These are phyloP conservation scores for Balaeniceps rex DNA, from an alignment of 2,113 vertebrate species.

Conservation along the genomic window DNA sequence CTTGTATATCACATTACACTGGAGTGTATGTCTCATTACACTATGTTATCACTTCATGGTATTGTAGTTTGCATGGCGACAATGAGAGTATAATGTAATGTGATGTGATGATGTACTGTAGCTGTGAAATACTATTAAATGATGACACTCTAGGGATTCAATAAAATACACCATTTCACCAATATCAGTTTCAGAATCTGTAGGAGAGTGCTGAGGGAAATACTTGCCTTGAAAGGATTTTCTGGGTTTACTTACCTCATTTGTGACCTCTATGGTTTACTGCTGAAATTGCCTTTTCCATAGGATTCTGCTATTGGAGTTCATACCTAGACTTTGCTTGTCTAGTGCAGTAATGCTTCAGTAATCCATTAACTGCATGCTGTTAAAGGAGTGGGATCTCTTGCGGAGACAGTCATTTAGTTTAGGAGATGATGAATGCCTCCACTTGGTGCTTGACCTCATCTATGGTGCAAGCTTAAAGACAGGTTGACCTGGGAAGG, in stretches of 20 bases:
- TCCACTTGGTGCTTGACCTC: background rate
- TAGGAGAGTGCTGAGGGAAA: constrained; percentile 16
- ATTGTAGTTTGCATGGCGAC: constrained; percentile 52
- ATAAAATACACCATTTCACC: constrained; percentile 56
- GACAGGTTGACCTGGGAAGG: background rate
- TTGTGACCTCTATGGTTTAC: background rate
- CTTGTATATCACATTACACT: constrained; percentile 70
- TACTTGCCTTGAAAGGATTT: constrained; percentile 6
- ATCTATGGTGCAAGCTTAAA: background rate
- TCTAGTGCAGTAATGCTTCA: background rate
- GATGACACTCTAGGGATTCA: constrained; percentile 54
- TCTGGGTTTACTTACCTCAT: constrained; percentile 47
- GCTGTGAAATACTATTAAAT: constrained; percentile 72
- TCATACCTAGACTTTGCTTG: background rate
- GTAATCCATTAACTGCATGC: background rate
- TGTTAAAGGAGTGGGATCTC: background rate
- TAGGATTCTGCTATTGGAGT: background rate
- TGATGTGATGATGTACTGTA: constrained; percentile 63
- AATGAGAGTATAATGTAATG: constrained; percentile 63
- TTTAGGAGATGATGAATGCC: background rate
- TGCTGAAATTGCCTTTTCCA: background rate
- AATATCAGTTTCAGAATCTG: constrained; percentile 18
- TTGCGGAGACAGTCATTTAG: background rate
- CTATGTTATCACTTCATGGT: constrained; percentile 69
- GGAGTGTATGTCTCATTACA: constrained; percentile 72